phyloP scores from a whole-genome alignment of 37 sponge, comb jelly and placozoan species.

The Theonella swinhoei region DNA sequence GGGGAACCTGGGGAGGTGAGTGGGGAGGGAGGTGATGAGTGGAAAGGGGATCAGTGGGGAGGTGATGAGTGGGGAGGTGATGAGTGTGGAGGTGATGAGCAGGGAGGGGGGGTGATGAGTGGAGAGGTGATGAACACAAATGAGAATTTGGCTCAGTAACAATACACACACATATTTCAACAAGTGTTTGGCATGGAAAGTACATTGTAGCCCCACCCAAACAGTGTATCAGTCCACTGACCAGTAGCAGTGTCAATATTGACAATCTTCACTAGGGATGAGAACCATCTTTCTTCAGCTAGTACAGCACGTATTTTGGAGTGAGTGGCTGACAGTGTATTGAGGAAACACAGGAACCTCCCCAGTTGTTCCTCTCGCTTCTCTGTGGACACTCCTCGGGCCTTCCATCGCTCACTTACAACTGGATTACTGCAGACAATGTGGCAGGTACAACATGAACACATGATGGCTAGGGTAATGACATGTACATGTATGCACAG shows the following conservation, averaged over 20 bases:
- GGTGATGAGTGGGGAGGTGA: no score
- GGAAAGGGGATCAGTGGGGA: no score
- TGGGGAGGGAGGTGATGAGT: no score
- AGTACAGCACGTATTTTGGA: conserved; percentile 13
- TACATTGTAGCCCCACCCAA: no score
- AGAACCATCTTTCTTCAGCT: conserved; percentile 25
- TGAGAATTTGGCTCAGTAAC: no score
- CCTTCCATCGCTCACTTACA: background rate
- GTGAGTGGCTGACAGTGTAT: conserved; percentile 41
- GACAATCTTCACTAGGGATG: conserved; percentile 43
- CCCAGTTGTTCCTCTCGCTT: conserved; percentile 33
- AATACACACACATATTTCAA: no score
- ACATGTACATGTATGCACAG: background rate
- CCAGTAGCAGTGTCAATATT: conserved; percentile 23
- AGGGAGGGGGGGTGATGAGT: no score
- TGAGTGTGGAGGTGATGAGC: no score
- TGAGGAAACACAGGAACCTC: conserved; percentile 45
- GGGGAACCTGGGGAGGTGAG: conserved; percentile 18
- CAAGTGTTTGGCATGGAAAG: no score
- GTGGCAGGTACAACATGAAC: background rate
- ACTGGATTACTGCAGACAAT: background rate
- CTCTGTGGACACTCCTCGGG: background rate
- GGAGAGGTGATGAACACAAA: no score
- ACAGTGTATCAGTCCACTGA: no score
- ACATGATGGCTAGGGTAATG: background rate